Evolutionary conservation across 2,797 vertebrate species (phyloP).

Genomic region (Sebastes matsubarae): DNA sequence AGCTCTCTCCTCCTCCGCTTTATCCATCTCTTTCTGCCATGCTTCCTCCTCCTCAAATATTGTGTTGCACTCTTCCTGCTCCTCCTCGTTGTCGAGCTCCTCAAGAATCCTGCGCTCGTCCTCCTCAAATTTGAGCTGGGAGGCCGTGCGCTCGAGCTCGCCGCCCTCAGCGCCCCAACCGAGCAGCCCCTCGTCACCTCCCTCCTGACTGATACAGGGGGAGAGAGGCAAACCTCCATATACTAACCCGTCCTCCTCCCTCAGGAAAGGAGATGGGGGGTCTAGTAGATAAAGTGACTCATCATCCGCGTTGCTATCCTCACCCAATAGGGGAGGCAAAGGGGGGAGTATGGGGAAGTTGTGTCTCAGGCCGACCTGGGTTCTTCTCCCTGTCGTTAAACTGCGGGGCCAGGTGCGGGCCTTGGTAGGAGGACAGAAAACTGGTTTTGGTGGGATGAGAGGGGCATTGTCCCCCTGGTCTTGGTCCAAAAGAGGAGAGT

Average conservation of each 20-base stretch:
- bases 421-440: conserved; percentile 86
- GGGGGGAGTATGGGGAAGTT: conserved; percentile 82
- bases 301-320: conserved; percentile 81
- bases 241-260: conserved; percentile 70
- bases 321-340: conserved; percentile 78
- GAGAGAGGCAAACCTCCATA: conserved; percentile 88
- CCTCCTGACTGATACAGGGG: conserved; percentile 93
- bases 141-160: conserved; percentile 90
- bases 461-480: conserved; percentile 80
- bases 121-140: conserved; percentile 95
- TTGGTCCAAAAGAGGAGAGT: conserved; percentile 81
- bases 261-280: conserved; percentile 84
- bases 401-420: conserved; percentile 86
- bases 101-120: conserved; percentile 76
- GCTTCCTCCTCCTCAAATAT: conserved; percentile 78
- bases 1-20: conserved; percentile 74
- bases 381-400: conserved; percentile 73
- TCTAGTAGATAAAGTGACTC: conserved; percentile 83
- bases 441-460: conserved; percentile 83
- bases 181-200: conserved; percentile 85
- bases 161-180: conserved; percentile 68
- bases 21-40: conserved; percentile 73
- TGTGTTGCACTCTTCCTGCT: conserved; percentile 51
- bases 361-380: conserved; percentile 72
- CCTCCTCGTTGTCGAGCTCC: conserved; percentile 66